Evolutionary conservation across 1,140 invertebrate genomes (phyloP).

Genomic region (Dolichoris vasculosae): DNA sequence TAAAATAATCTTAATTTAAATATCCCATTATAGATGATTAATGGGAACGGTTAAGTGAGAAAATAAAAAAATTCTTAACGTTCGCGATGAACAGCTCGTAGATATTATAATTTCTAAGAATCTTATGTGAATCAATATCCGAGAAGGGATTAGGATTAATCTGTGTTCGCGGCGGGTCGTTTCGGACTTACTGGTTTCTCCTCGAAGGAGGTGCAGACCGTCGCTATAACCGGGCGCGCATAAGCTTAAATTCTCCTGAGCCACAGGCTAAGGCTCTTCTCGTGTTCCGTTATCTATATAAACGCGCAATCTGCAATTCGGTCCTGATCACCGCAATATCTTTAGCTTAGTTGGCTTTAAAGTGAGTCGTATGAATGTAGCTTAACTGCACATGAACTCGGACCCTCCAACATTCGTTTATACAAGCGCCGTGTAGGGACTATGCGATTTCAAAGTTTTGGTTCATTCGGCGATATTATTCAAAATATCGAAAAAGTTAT

Average conservation of each 20-base stretch:
- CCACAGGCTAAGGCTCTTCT: background rate
- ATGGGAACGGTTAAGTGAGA: background rate
- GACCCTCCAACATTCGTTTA: background rate
- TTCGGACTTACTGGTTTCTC: background rate
- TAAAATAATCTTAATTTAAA: background rate
- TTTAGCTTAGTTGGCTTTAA: constrained; percentile 15
- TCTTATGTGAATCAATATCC: constrained; percentile 21
- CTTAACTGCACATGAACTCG: constrained; percentile 8
- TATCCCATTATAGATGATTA: background rate
- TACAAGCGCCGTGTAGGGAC: background rate
- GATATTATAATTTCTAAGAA: background rate
- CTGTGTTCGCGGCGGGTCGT: background rate
- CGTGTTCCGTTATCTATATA: background rate
- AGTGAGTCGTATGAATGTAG: constrained; percentile 4
- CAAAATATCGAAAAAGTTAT: background rate
- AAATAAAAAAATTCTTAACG: background rate
- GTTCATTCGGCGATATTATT: background rate
- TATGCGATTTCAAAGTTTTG: background rate
- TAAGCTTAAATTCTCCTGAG: constrained; percentile 29
- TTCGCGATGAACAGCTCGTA: background rate
- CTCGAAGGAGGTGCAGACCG: background rate
- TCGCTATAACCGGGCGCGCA: background rate
- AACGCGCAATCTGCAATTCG: background rate
- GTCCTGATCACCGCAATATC: constrained; percentile 29
- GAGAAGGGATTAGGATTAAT: constrained; percentile 31